Base-by-base conservation (phyloP, 2,888 invertebrate species). In the Polymixis flavicincta region DNA sequence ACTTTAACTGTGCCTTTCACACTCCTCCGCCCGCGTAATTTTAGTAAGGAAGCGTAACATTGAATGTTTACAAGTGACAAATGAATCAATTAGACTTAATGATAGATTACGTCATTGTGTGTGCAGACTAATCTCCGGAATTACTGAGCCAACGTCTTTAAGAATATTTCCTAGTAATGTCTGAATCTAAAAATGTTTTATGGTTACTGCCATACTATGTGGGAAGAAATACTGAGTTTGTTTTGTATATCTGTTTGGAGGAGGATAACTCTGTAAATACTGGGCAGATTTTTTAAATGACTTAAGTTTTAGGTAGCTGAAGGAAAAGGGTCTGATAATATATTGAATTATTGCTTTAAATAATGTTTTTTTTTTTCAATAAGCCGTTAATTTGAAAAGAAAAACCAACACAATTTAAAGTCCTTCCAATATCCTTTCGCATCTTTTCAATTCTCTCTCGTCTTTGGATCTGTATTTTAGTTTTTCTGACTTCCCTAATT, bases 81-180 rank as follows among this genome's bases (percentile, higher is more conserved):
- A 54, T 57, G 72, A 60, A 84, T 76, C 78, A 86, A 86, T 86
- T 85, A 78, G 72, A 71, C 66, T 73, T 75, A 84, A 81, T 69
- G 37, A 76, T 60, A 57, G 76, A 73, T 85, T 74, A 84, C 85
- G 78, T 81, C 86, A 85, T 72, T 68, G 59, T 78, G 67, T 84
- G 64, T 75, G 42, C 32, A 74, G 50, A 61, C 64, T 77, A 70
- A 84, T 82, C 78, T 71, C 61, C 13, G 0, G 71, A 76, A 72
- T 79, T 83, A 71, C n/a, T 68, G 59, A 60, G 45, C 70, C n/a
- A 67, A 73, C 73, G 54, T 70, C 57, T 60, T 67, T 45, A 72
- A n/a, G 55, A 79, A 71, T 68, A 50, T 32, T 74, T 82, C 64
- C n/a, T 50, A 71, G 84, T 60, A 68, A 80, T 64, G 50, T 74